Evolutionary conservation across 2,113 vertebrate genomes (phyloP).

Genomic region (Tiliqua scincoides): DNA sequence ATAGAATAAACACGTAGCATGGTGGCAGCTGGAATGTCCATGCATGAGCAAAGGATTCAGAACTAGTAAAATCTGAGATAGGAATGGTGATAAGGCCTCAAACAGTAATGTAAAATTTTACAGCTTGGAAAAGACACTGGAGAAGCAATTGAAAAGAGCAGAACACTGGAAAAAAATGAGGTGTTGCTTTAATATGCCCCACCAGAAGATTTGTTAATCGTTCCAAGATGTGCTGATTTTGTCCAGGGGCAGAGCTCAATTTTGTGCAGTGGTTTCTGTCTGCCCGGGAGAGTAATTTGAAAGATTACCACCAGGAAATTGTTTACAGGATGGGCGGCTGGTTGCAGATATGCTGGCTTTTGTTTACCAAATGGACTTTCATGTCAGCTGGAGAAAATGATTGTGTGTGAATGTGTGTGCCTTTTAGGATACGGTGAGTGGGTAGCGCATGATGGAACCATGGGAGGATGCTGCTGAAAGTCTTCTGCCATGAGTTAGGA

Average conservation of each 20-base stretch:
- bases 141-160: not conserved
- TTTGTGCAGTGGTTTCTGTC: slow-evolving; percentile 40
- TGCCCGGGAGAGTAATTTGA: slow-evolving; percentile 49
- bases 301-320: slow-evolving; percentile 63
- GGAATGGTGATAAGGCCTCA: too few relatives aligned
- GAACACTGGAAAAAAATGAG: too few relatives aligned
- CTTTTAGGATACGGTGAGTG: not conserved
- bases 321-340: slow-evolving; percentile 49
- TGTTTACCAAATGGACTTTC: slow-evolving; percentile 29
- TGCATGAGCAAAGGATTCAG: not conserved
- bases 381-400: slow-evolving; percentile 4
- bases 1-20: too few relatives aligned
- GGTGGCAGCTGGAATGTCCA: too few relatives aligned
- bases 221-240: slow-evolving; percentile 54
- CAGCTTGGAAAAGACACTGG: not conserved
- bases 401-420: not conserved
- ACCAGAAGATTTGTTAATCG: slow-evolving; percentile 19
- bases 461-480: not conserved
- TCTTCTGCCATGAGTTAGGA: too few relatives aligned
- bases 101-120: not conserved
- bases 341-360: slow-evolving; percentile 25
- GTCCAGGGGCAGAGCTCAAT: slow-evolving; percentile 32
- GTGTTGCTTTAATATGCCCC: too few relatives aligned
- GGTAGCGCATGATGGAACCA: not conserved
- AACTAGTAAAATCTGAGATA: not conserved